Evolutionary conservation across 2,888 invertebrate species (phyloP), one percentile per base, ranked within the genome.

Genomic region (Dilophus febrilis): DNA sequence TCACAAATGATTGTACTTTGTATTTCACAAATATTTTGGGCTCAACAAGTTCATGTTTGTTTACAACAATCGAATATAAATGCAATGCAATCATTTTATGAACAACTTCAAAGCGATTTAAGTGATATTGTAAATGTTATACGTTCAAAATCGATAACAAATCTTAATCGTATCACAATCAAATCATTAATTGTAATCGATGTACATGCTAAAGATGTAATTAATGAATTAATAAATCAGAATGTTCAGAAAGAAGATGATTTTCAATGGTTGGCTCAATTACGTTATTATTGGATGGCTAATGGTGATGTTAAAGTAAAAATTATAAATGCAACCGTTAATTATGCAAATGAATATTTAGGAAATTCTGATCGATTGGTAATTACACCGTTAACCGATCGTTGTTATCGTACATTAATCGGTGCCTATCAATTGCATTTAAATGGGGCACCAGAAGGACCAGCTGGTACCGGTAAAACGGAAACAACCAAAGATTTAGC

Each of bases 401-500:
- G 74, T 36, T 79, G 79, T 50, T 79, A 78, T 53, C 70, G 78
- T 13, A 80, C 80, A 0, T 56, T 81, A 41, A 68, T 81, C 35
- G 75, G 75, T 0, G 80, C 80, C 1, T 79, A 75, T 55, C 74
- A 76, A 44, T 58, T 80, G 29, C 75, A 80, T 52, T 57, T 80
- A 43, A 77, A 78, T 50, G 79, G 78, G 1, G 74, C 74, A 0
- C 73, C 74, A 0, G 74, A 76, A 51, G 76, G 75, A 1, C 87
- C 87, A 1, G 82, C 84, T 0, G 86, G 87, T 1, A 87, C 87
- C 0, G 88, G 88, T 1, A 88, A 88, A 65, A 88, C 87, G 0
- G 88, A 88, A 65, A 86, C 87, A 14, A 84, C 84, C 1, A 92
- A 92, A 65, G 91, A 92, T 65, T 66, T 92, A 46, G 88, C 88